Evolutionary conservation across 37 sponge, comb jelly and placozoan species (phyloP).

Genomic region (Lycopodina hypogea): DNA sequence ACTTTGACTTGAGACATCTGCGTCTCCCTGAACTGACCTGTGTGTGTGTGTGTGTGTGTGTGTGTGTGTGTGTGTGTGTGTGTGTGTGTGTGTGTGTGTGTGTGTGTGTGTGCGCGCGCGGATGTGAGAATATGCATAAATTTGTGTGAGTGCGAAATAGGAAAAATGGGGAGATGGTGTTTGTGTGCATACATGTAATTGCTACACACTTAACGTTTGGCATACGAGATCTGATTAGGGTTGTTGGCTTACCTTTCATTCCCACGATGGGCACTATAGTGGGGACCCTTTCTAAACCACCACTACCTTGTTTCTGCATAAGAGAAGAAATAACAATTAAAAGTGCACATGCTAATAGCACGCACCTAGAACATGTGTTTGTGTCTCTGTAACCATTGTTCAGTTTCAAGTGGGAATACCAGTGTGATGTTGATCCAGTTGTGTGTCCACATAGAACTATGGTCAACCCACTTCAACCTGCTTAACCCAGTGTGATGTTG

Average conservation of each 20-base stretch:
- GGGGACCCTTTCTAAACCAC: conserved; percentile 19
- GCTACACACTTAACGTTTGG: not conserved
- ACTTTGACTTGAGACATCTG: conserved; percentile 11
- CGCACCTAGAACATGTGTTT: no score
- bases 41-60: no score
- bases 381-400: not conserved
- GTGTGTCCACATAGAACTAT: no score
- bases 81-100: no score
- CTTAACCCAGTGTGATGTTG: no score
- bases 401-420: not conserved
- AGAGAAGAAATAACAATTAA: not conserved
- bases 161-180: not conserved
- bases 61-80: no score
- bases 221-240: not conserved
- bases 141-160: not conserved
- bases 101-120: no score
- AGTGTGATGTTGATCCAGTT: no score
- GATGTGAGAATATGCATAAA: no score
- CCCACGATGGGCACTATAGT: conserved; percentile 9
- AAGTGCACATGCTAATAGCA: no score
- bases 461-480: no score
- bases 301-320: not conserved
- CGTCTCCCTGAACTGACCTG: conserved; percentile 64
- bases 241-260: conserved; percentile 34
- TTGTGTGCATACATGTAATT: no score